These are phyloP conservation scores for Seira musarum DNA, from an alignment of 2,888 invertebrate species.

Conservation along the genomic window DNA sequence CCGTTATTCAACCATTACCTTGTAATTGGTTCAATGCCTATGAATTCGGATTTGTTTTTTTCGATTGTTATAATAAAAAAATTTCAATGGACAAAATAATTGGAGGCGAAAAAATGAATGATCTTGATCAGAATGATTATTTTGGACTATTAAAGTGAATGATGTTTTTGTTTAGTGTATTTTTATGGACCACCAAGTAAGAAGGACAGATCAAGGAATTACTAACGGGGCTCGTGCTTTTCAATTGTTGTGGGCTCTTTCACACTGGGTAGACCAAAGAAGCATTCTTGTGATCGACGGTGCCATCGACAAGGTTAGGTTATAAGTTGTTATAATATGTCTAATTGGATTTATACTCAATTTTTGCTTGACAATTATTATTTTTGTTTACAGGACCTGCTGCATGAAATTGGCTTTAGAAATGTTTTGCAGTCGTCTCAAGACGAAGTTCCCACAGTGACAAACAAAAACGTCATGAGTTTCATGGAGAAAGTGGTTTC, in stretches of 20 bases:
- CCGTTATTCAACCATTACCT: too few species aligned
- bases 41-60: too few species aligned
- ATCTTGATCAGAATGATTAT: too few species aligned
- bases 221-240: slow-evolving; percentile 71
- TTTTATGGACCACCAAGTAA: slow-evolving; percentile 24
- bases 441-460: slow-evolving; percentile 73
- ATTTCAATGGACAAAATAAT: too few species aligned
- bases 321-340: slow-evolving; percentile 71
- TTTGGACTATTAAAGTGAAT: too few species aligned
- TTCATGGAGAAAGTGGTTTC: slow-evolving; percentile 89
- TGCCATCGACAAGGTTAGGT: slow-evolving; percentile 88
- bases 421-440: slow-evolving; percentile 76
- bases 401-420: slow-evolving; percentile 85
- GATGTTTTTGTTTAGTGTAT: slow-evolving; percentile 13
- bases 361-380: slow-evolving; percentile 21
- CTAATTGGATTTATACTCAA: neutral
- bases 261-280: slow-evolving; percentile 84
- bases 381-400: slow-evolving; percentile 71
- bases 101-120: too few species aligned
- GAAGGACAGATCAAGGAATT: slow-evolving; percentile 77
- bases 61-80: too few species aligned
- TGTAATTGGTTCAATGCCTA: too few species aligned
- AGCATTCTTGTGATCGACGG: slow-evolving; percentile 86
- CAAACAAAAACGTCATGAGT: slow-evolving; percentile 87
- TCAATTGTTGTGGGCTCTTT: slow-evolving; percentile 85